Evolutionary conservation across 2,888 invertebrate genomes (phyloP), one percentile per base, ranked within the genome.

Genomic region (Tenthredo amoena): DNA sequence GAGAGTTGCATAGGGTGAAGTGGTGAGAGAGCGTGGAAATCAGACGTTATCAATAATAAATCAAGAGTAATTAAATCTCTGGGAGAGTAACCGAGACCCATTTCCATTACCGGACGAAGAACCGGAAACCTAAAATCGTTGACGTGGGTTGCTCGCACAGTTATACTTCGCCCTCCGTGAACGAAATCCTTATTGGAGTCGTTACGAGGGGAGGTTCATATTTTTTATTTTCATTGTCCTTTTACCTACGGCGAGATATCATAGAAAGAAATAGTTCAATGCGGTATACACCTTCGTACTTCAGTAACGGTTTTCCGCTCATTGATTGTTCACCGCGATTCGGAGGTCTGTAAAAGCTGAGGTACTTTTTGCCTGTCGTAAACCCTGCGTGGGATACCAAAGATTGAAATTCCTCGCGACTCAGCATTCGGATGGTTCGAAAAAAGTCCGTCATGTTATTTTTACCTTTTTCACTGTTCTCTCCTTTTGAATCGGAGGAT

Each of bases 11-110:
- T n/a, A 18, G 34, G 65, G 82, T 58, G 47, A 0, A 77, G 77
- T 9, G 65, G 9, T 26, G 34, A 71, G 47, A 34, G 47, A 83
- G 50, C 47, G 47, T 26, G 71, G 71, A 68, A 31, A 40, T 68
- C 26, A 1, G 6, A 3, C 68, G 68, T 43, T 83, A 83, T 68
- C 83, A 83, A 83, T 83, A 68, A 83, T 83, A 83, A 71, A 65
- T 83, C 83, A 68, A 43, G 68, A 62, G 34, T 68, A 31, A 83
- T 83, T 83, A 68, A 83, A 83, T 47, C 47, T 15, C 83, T 68
- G 40, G 18, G 43, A 71, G 47, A 47, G 15, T 43, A 65, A 43
- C 68, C 40, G n/a, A 21, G 31, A 68, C 50, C 68, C 47, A 68
- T 50, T 83, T 71, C 47, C 68, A 83, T 68, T 31, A 65, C 40